A percentile compares a stretch with the other conserved stretches of the same genome.
Conservation (phyloP, 2,888 invertebrate genomes). For the Orthonychiurus folsomi region DNA sequence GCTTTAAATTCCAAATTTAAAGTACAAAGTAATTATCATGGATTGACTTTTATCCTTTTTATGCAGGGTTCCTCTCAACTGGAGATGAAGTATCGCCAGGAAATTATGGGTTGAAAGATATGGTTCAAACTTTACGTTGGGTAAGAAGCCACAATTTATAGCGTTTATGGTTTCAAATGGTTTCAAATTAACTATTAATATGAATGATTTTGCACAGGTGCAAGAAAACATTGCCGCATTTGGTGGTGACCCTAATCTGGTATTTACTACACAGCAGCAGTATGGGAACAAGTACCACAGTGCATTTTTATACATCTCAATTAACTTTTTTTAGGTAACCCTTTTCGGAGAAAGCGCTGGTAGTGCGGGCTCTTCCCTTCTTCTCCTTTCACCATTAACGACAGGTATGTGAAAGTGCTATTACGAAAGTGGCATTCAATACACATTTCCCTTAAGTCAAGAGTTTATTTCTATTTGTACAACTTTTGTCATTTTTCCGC, state of each 20-base stretch:
- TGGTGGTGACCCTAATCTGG: constrained; percentile 15
- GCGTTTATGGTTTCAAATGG: too few species aligned
- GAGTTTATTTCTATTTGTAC: background rate
- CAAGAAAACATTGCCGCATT: constrained; percentile 15
- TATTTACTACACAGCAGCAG: too few species aligned
- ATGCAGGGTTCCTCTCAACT: constrained; percentile 18
- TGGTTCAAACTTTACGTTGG: constrained; percentile 14
- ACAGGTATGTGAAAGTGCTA: constrained; percentile 4
- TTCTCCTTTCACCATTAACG: constrained; percentile 14
- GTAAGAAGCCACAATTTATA: too few species aligned
- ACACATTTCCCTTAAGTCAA: background rate
- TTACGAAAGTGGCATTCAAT: constrained; percentile 6
- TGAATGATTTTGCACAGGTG: too few species aligned
- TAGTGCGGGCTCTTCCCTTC: constrained; percentile 4
- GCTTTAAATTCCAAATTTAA: background rate
- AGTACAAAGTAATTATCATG: too few species aligned
- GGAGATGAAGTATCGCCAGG: constrained; percentile 18
- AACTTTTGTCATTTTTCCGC: background rate
- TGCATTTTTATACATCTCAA: too few species aligned
- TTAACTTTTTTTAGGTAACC: too few species aligned
- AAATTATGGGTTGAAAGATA: constrained; percentile 20
- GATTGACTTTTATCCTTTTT: too few species aligned
- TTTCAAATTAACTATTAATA: too few species aligned
- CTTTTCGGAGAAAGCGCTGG: constrained; percentile 19
- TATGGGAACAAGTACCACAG: too few species aligned